Base-by-base conservation (phyloP, 2,113 vertebrate genomes). In the Ia io region DNA sequence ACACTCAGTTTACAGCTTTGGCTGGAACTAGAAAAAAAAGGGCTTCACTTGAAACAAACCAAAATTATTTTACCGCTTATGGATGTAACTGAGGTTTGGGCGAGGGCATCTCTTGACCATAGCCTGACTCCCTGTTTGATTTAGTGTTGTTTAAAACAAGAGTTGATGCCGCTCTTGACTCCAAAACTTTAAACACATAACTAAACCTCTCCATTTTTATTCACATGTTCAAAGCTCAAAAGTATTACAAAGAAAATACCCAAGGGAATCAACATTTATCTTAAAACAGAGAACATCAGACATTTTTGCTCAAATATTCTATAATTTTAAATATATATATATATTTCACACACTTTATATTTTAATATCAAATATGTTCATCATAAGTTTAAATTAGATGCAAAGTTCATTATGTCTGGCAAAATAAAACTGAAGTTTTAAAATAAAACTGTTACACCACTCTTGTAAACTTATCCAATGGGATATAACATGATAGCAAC, bases 101-200 rank as follows among this genome's bases (percentile, higher is more conserved):
- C 44, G 14, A 84, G 44, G 56, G 10, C 59, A 84, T 67, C 32
- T 88, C 53, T 70, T 90, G 32, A 61, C 30, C 32, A 35, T 10
- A 56, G 23, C 44, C 40, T 44, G 30, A 32, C 42, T 61, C 25
- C 18, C 49, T 65, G 4, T 63, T 79, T 79, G 67, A 69, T 25
- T 63, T 53, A 23, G 51, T 78, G 69, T 85, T 20, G 63, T 37
- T 40, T 53, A 85, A n/a, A 23, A 4, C 2, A 69, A 76, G 13
- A 51, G 70, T 18, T 17, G 40, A 65, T 56, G 77, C 2, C 25
- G 9, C 5, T 65, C 42, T 35, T 40, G n/a, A 67, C 10, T 86
- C 84, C 47, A 90, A 74, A 91, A 94, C 8, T 87, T 87, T 9
- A 79, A 95, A 49, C 30, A 94, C 51, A 90, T 67, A 86, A 92